A percentile compares a stretch with the other conserved stretches of the same genome.
Conservation (phyloP, 1,140 invertebrate genomes). For the Diorhabda elongata region DNA sequence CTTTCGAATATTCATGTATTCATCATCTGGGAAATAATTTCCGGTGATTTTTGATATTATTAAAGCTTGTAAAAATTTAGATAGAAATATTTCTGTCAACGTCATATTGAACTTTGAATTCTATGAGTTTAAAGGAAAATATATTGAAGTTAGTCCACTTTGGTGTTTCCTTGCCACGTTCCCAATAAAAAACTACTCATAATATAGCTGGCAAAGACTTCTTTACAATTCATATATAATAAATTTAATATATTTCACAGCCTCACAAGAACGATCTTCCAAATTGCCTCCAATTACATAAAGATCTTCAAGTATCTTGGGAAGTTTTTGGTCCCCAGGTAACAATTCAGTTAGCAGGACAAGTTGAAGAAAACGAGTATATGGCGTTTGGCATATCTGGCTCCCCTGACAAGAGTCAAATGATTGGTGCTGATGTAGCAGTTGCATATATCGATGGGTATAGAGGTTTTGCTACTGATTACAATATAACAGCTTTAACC, state of each 20-base stretch:
- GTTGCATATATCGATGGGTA: conserved; percentile 71
- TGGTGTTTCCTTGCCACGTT: too few relatives aligned
- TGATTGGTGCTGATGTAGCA: conserved; percentile 82
- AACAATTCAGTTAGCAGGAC: conserved; percentile 80
- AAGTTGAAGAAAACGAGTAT: conserved; percentile 72
- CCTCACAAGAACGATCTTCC: conserved; percentile 60
- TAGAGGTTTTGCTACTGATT: conserved; percentile 72
- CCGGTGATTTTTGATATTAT: too few relatives aligned
- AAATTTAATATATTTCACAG: conserved; percentile 36
- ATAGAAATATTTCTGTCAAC: too few relatives aligned
- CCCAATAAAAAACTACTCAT: too few relatives aligned
- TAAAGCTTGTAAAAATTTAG: too few relatives aligned
- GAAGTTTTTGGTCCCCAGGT: conserved; percentile 86
- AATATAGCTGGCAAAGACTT: too few relatives aligned
- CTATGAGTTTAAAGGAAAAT: too few relatives aligned
- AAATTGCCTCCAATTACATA: conserved; percentile 82
- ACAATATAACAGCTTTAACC: conserved; percentile 79
- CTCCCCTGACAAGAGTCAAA: conserved; percentile 62
- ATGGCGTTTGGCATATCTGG: conserved; percentile 86
- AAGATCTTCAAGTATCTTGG: conserved; percentile 80
- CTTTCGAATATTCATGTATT: too few relatives aligned
- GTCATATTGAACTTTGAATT: too few relatives aligned
- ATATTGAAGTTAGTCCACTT: too few relatives aligned
- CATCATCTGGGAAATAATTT: too few relatives aligned
- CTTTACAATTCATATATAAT: too few relatives aligned